A percentile compares a stretch with the other conserved stretches of the same genome.
Conservation (phyloP, 2,113 vertebrate species). For the Thymallus thymallus region DNA sequence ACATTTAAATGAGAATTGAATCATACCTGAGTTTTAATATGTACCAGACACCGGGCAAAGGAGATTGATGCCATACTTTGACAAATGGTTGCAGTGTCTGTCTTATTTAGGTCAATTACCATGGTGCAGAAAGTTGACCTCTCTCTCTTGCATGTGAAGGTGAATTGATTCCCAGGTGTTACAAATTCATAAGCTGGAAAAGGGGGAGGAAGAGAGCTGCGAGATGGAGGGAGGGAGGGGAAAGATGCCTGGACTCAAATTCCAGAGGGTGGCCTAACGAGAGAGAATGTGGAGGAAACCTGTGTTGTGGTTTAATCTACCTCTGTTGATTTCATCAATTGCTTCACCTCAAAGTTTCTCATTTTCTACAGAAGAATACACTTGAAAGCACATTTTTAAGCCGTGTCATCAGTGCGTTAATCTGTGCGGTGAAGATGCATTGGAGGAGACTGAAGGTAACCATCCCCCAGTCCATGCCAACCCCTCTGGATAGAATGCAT, state of each 20-base stretch:
- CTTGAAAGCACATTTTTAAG: background rate
- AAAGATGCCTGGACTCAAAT: slow-evolving; percentile 5
- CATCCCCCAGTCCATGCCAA: background rate
- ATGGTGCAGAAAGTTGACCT: slow-evolving; percentile 20
- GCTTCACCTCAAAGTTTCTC: background rate
- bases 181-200: slow-evolving; percentile 24
- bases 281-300: background rate
- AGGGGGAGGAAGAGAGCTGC: background rate
- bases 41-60: slow-evolving; percentile 23
- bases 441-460: background rate
- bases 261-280: background rate
- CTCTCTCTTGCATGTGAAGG: slow-evolving; percentile 27
- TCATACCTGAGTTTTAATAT: slow-evolving; percentile 37
- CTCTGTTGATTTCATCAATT: background rate
- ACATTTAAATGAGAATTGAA: slow-evolving; percentile 37
- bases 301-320: background rate
- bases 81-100: slow-evolving; percentile 37
- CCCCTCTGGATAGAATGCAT: background rate
- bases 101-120: slow-evolving; percentile 33
- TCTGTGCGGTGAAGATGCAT: background rate
- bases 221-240: background rate
- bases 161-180: slow-evolving; percentile 31
- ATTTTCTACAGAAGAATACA: background rate
- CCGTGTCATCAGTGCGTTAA: no score
- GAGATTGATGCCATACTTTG: slow-evolving; percentile 27